Base-by-base conservation (phyloP, 1,140 invertebrate species). In the Sesamia nonagrioides region DNA sequence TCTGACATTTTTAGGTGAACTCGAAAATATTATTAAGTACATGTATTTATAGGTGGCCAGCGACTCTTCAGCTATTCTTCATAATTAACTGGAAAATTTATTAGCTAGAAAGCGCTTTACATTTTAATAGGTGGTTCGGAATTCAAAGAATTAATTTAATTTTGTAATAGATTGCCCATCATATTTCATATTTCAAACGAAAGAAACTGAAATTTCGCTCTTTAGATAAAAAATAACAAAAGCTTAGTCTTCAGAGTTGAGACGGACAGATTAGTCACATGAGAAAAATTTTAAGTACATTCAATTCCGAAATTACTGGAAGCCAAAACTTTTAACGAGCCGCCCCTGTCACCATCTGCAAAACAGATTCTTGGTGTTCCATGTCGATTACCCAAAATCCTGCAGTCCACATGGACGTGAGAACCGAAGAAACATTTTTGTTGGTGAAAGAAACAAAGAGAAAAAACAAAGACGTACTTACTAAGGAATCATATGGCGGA, bases 401-500 rank as follows among this genome's bases (percentile, higher is more conserved):
- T 91, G 86, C 87, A 84, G 81, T 82, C 82, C 92, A 93, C 79
- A 90, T 92, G 91, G 84, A 89, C 89, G 91, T 91, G 89, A 89
- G 88, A 92, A 92, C 87, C 68, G 71, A 78, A 82, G 74, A 79
- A 87, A 82, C 77, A 82, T 82, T 86, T 87, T 84, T 89, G 85
- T 89, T 87, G 76, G 79, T 82, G 40, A 86, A 86, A 92, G 86
- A 91, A 90, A 88, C 79, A 85, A 27, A 27, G 3, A n/a, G n/a
- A n/a, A n/a, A n/a, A n/a, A n/a, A n/a, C n/a, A n/a, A n/a, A n/a
- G n/a, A 83, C 77, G 27, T 63, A 82, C 54, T 45, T 61, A 63
- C 50, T 71, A 77, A 68, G 52, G 63, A 61, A 85, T 86, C 85
- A 86, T 80, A 77, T 84, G 83, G 79, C 17, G 40, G 80, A 77